Evolutionary conservation across 2,113 vertebrate species (phyloP).

Genomic region (Leptobrachium leishanense): DNA sequence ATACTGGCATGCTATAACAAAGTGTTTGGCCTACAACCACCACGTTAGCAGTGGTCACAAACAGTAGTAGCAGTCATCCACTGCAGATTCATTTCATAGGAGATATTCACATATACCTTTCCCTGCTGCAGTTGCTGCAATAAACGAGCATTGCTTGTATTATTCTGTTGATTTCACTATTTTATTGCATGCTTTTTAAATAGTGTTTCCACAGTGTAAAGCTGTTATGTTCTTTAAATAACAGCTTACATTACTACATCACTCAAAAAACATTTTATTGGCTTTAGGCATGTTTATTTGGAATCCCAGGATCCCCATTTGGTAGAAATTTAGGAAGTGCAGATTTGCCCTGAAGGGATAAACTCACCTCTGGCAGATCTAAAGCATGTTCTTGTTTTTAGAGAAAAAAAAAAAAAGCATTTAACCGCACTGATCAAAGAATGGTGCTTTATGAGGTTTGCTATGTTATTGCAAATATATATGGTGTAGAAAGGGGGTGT

Average conservation of each 20-base stretch:
- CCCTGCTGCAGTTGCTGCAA: slow-evolving; percentile 6
- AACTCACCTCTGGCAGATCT: slow-evolving; percentile 64
- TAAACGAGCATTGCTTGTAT: not conserved
- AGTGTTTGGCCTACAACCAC: not conserved
- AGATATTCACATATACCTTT: slow-evolving; percentile 12
- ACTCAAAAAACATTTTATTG: slow-evolving; percentile 60
- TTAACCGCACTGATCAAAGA: slow-evolving; percentile 66
- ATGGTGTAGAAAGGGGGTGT: slow-evolving; percentile 8
- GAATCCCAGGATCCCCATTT: slow-evolving; percentile 58
- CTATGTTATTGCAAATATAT: slow-evolving; percentile 54
- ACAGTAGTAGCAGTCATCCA: not conserved
- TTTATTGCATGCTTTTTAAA: slow-evolving; percentile 33
- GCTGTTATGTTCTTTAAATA: slow-evolving; percentile 66
- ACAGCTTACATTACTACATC: slow-evolving; percentile 41
- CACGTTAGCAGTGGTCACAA: not conserved
- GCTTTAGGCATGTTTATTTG: slow-evolving; percentile 67
- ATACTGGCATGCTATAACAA: slow-evolving; percentile 11
- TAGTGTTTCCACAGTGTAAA: slow-evolving; percentile 21
- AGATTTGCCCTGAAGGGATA: slow-evolving; percentile 58
- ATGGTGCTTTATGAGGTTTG: slow-evolving; percentile 67
- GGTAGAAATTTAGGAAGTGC: slow-evolving; percentile 66
- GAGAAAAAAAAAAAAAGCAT: slow-evolving; percentile 53
- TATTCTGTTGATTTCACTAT: not conserved
- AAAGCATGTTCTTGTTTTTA: slow-evolving; percentile 56
- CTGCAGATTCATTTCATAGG: not conserved